Conservation (phyloP, 2,797 vertebrate species). For the Aeoliscus strigatus region DNA sequence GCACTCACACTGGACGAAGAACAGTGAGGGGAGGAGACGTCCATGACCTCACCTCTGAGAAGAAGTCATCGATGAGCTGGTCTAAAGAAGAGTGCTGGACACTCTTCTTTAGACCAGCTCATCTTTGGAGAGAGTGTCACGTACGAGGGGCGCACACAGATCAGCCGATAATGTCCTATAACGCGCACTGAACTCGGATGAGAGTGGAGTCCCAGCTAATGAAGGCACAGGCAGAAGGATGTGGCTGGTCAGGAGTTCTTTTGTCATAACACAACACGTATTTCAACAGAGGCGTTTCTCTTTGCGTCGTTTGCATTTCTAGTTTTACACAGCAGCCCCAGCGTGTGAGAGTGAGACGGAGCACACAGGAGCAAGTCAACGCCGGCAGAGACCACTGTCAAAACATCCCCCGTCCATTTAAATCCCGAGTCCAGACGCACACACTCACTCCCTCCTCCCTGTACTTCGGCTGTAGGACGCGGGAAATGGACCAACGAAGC, state of each 20-base stretch:
- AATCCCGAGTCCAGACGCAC: conserved; percentile 8
- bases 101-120: conserved; percentile 19
- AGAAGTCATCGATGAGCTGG: conserved; percentile 28
- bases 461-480: conserved; percentile 30
- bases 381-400: too few species aligned
- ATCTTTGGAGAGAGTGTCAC: conserved; percentile 20
- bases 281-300: too few species aligned
- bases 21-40: conserved; percentile 19
- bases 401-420: too few species aligned
- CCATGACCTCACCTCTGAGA: conserved; percentile 44
- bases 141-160: conserved; percentile 32
- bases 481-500: conserved; percentile 37
- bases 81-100: conserved; percentile 10
- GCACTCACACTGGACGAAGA: conserved; percentile 14
- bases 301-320: too few species aligned
- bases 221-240: conserved; percentile 34
- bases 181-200: conserved; percentile 25
- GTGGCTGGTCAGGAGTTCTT: conserved; percentile 25
- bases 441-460: conserved; percentile 14
- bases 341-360: too few species aligned
- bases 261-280: conserved; percentile 21
- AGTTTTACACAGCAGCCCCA: too few species aligned
- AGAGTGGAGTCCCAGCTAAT: conserved; percentile 43
- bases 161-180: conserved; percentile 27
- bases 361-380: too few species aligned